Base-by-base conservation (phyloP, 1,140 invertebrate genomes). In the Lepidurus couesii region DNA sequence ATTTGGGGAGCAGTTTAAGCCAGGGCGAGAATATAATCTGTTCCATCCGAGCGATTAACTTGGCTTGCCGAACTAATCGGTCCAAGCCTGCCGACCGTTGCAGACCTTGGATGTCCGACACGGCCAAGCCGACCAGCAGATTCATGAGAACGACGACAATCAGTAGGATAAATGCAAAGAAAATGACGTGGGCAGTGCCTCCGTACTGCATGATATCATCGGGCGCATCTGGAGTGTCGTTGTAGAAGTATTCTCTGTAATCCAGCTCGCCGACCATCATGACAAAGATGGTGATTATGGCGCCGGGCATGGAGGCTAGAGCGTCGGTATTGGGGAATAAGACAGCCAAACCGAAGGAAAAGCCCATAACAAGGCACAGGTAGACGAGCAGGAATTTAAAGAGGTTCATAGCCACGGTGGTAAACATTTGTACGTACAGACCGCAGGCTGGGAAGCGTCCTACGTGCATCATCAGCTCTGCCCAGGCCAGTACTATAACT, bases 181-280 rank as follows among this genome's bases (percentile, higher is more conserved):
- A 91, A 83, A 95, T 88, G 6, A 92, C 85, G 82, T 95, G 93
- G 0, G 92, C 87, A 0, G 93, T 94, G 1, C 83, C 82, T 24
- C 81, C 82, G 73, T 84, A 85, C 47, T 85, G 85, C 24, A 85
- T 83, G 1, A 87, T 84, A 9, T 86, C 83, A 8, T 90, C 85
- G 16, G 53, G 16, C 21, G 53, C 53, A 13, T 65, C 53, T 7
- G 16, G 16, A 65, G 16, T 65, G 16, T 65, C 53, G 21, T 88
- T 86, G 81, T 92, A 94, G 82, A 95, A 94, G 76, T 93, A 90
- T 79, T 93, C 92, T 82, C 94, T 92, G 81, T 92, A 95, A 83
- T 95, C 93, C 43, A 95, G 84, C 83, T 95, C 92, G 0, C 93
- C 93, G 0, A 92, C 92, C 92, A 95, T 94, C 93, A 95, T 95